Evolutionary conservation across 1,140 invertebrate genomes (phyloP).

Genomic region (Asobara japonica): DNA sequence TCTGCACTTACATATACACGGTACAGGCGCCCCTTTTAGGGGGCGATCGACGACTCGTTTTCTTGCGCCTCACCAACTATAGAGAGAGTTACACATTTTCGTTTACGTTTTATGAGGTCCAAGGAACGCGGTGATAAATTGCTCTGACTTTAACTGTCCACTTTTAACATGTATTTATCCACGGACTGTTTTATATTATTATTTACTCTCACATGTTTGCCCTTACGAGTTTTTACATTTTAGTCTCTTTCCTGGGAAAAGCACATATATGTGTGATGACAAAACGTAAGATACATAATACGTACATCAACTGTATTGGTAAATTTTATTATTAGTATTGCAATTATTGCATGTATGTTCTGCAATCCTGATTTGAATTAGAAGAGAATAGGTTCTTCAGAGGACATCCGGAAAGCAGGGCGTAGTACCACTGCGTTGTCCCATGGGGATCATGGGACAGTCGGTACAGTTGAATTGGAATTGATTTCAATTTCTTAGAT

Average conservation of each 20-base stretch:
- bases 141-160: not conserved
- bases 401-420: too few species aligned
- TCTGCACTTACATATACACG: constrained; percentile 51
- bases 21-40: constrained; percentile 58
- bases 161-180: not conserved
- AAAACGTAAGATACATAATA: too few species aligned
- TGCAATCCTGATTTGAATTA: too few species aligned
- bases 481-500: too few species aligned
- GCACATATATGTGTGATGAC: too few species aligned
- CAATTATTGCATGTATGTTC: too few species aligned
- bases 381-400: too few species aligned
- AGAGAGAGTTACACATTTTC: constrained; percentile 19
- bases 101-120: constrained; percentile 29
- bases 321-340: too few species aligned
- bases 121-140: constrained; percentile 5
- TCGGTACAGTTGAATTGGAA: too few species aligned
- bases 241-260: not conserved
- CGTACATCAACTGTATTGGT: too few species aligned
- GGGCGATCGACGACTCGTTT: constrained; percentile 46
- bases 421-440: too few species aligned
- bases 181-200: constrained; percentile 34
- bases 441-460: too few species aligned
- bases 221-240: not conserved
- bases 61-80: constrained; percentile 54
- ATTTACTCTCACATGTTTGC: constrained; percentile 24